Evolutionary conservation across 2,888 invertebrate genomes (phyloP), one percentile per base, ranked within the genome.

Genomic region (Pristionchus entomophagus): DNA sequence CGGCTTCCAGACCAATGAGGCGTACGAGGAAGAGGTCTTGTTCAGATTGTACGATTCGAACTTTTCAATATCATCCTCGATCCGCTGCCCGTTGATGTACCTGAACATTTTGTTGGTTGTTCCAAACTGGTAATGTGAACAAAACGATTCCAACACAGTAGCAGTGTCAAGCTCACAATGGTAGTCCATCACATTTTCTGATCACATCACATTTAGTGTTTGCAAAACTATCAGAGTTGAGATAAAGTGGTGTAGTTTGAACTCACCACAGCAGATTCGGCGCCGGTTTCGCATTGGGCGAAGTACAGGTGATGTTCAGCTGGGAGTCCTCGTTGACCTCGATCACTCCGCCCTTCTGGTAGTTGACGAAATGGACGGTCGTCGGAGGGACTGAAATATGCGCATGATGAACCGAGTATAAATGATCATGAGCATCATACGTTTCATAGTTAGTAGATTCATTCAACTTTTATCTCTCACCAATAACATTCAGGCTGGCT

Each of bases 301-400:
- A 88, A 1, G 91, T 88, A 82, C 93, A 93, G 12, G 93, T 92
- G 45, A 93, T 88, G 81, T 93, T 93, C 38, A 93, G 87, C 10
- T 88, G 86, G 12, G 90, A 89, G 45, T 90, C 90, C 83, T 93
- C 93, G 65, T 90, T 90, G n/a, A 93, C 89, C 56, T 92, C 89
- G 80, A 93, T 89, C 4, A 87, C 78, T 8, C 90, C 86, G 19
- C 90, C 90, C 22, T 89, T 85, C 59, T 89, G 89, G 86, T 93
- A 92, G 87, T 91, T 88, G 26, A 88, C 86, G 49, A 93, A 92
- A 59, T 88, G 87, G 17, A 92, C 88, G 0, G 81, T 80, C 41
- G 86, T 85, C 19, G 93, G 93, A 22, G 92, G 90, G 4, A 93
- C 93, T 91, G 87, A 73, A 92, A 88, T 10, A n/a, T n/a, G n/a